A percentile compares a stretch with the other conserved stretches of the same genome.
Conservation (phyloP, 2,113 vertebrate genomes). For the Dasypus novemcinctus region DNA sequence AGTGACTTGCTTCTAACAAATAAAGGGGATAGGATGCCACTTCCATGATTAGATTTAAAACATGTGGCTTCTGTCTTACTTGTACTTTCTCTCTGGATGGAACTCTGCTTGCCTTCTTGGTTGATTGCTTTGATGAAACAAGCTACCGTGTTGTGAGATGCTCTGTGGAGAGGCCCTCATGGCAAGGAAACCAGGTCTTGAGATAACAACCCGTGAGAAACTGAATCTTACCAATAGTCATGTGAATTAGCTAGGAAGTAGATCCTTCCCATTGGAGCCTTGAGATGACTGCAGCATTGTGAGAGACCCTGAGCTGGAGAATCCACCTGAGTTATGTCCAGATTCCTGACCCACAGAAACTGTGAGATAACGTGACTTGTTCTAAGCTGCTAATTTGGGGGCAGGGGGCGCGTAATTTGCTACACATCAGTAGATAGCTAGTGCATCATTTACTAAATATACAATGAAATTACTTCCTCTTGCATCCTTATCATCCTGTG, state of each 20-base stretch:
- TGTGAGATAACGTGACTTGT: background rate
- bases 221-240: background rate
- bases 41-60: conserved; percentile 20
- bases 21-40: background rate
- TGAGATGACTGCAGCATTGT: background rate
- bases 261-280: background rate
- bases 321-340: background rate
- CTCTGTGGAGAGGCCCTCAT: background rate
- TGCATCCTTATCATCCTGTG: background rate
- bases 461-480: background rate
- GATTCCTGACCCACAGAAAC: no score
- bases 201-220: background rate
- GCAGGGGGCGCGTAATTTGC: background rate
- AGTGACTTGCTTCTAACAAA: background rate
- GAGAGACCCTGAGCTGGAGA: background rate
- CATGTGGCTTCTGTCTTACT: background rate
- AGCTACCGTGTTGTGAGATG: background rate
- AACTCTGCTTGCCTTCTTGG: background rate
- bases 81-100: background rate
- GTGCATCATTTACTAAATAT: background rate
- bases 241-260: background rate
- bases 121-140: background rate
- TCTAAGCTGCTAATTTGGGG: conserved; percentile 2
- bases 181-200: background rate
- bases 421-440: background rate